Evolutionary conservation across 2,888 invertebrate genomes (phyloP).

Genomic region (Spatulosminthurus flaviceps): DNA sequence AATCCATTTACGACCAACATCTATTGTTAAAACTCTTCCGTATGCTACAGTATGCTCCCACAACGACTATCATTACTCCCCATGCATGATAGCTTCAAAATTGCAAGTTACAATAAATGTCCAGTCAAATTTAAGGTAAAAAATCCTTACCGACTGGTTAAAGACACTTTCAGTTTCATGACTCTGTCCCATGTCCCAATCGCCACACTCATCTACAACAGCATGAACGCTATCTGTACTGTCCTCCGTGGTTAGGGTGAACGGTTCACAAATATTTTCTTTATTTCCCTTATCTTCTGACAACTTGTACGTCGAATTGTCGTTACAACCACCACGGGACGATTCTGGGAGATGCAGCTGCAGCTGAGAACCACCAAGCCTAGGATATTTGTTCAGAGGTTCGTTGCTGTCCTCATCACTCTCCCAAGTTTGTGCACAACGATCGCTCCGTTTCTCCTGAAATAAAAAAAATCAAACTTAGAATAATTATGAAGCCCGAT

Average conservation of each 20-base stretch:
- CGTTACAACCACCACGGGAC: conserved; percentile 3
- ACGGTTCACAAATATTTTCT: conserved; percentile 8
- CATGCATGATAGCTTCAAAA: no score
- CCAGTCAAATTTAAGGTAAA: background rate
- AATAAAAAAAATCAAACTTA: conserved; percentile 11
- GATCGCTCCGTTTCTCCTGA: conserved; percentile 56
- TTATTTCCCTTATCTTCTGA: conserved; percentile 16
- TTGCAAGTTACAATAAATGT: background rate
- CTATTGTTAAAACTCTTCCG: no score
- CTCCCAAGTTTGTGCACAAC: conserved; percentile 55
- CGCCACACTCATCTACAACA: conserved; percentile 51
- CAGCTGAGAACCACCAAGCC: conserved; percentile 41
- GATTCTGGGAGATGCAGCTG: background rate
- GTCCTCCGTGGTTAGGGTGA: conserved; percentile 32
- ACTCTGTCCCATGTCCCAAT: conserved; percentile 61
- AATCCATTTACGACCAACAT: no score
- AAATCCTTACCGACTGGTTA: conserved; percentile 57
- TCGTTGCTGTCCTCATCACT: conserved; percentile 61
- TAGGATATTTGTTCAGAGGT: conserved; percentile 59
- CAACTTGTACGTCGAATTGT: background rate
- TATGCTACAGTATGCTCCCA: no score
- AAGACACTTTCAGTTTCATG: conserved; percentile 62
- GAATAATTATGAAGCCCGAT: background rate
- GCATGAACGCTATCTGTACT: conserved; percentile 39
- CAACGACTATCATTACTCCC: no score